A percentile compares a stretch with the other conserved stretches of the same genome.
Conservation (phyloP, 2,888 invertebrate species). For the Bombyx huttoni region DNA sequence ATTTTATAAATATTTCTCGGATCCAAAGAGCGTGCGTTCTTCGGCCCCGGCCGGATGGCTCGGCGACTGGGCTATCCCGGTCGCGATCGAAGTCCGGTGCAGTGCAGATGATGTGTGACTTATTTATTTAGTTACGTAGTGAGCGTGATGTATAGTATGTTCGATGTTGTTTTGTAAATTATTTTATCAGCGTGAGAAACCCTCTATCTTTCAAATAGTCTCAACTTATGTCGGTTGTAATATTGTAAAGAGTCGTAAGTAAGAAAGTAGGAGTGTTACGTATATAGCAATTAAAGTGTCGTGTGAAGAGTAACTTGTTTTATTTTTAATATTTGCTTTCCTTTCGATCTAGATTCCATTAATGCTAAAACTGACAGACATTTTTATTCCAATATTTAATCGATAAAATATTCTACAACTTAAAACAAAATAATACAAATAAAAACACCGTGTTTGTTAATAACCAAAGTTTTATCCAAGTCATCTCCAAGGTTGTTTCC, state of each 20-base stretch:
- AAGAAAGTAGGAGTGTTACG: constrained; percentile 53
- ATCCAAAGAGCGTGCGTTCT: constrained; percentile 69
- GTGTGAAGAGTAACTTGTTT: constrained; percentile 39
- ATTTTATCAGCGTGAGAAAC: constrained; percentile 68
- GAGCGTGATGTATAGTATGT: constrained; percentile 62
- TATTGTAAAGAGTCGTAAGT: constrained; percentile 72
- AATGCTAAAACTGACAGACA: not conserved
- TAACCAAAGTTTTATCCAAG: constrained; percentile 8
- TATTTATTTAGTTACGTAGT: constrained; percentile 68
- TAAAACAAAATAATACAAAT: constrained; percentile 17
- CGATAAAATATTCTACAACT: constrained; percentile 23
- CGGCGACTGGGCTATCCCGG: constrained; percentile 42
- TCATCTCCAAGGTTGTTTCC: constrained; percentile 26
- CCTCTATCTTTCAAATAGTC: constrained; percentile 64
- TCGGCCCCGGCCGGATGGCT: constrained; percentile 66
- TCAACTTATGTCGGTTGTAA: constrained; percentile 61
- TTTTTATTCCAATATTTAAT: constrained; percentile 11
- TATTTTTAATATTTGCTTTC: not conserved
- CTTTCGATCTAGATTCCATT: not conserved
- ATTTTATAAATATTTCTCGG: constrained; percentile 64
- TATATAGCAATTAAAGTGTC: constrained; percentile 67
- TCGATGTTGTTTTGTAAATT: constrained; percentile 70
- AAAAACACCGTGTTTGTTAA: constrained; percentile 7
- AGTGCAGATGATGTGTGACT: constrained; percentile 43
- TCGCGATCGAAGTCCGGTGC: constrained; percentile 62